Base-by-base conservation (phyloP, 2,113 vertebrate genomes). In the Cygnus buccinator region DNA sequence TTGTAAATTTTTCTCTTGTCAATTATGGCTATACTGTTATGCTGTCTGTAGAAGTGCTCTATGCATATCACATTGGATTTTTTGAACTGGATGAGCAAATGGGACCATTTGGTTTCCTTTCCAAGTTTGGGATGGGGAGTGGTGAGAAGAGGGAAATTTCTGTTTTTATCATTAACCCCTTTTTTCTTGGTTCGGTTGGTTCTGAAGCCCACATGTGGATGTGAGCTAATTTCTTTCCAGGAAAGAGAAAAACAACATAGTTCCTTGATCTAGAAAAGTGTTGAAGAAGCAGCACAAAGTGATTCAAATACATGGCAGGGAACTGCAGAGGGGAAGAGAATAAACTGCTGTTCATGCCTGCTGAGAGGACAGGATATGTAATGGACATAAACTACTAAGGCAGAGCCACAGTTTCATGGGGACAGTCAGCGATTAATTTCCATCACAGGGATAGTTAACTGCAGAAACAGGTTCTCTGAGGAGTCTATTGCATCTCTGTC, bases 401-500 rank as follows among this genome's bases (percentile, higher is more conserved):
- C 78, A 52, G 78, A 78, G 48, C 48, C 54, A 43, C 2, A 2
- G 33, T 54, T 68, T 72, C 11, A 61, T 43, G 54, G 66, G 79
- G 67, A 28, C 58, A 43, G 39, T 6, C 78, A 39, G 71, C 28
- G 25, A 93, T 90, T 89, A 33, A 21, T 95, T 93, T 76, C 61
- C 29, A 88, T 96, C 90, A 76, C 74, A 82, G 78, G 74, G 78
- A 23, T 79, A 83, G 90, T 85, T 93, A 85, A 76, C 62, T 28
- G 8, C 66, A 76, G 44, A 92, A 95, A 70, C 70, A 14, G 62
- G 68, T 87, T 78, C 70, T 87, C 92, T 83, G 62, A 87, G 85
- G 88, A 93, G 29, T 35, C 68, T 93, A 75, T 65, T 97, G 90
- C 62, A 65, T 76, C 82, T 66, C 71, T 91, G 82, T 48, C 78